Percentiles rank a stretch among this genome's conserved stretches.
These are phyloP conservation scores for Eospalax fontanierii DNA, from an alignment of 2,797 vertebrate species.

Conservation along the genomic window DNA sequence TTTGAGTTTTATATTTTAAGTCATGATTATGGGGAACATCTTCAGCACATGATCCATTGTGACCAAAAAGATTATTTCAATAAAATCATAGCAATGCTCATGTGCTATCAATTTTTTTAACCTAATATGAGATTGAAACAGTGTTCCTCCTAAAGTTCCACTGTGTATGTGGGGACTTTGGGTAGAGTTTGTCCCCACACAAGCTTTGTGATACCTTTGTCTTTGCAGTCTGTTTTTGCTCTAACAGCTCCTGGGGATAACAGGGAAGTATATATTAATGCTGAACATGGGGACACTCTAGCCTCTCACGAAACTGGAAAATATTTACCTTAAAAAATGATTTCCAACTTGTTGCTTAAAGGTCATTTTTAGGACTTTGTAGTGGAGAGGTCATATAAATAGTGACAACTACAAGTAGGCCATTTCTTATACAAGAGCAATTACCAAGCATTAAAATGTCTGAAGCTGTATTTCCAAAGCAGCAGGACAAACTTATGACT, in stretches of 20 bases:
- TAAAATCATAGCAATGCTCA: background rate
- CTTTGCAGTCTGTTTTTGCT: background rate
- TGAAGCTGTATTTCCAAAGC: background rate
- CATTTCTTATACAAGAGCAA: background rate
- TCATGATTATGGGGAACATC: background rate
- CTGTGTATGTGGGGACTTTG: rapidly evolving
- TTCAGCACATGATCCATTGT: background rate
- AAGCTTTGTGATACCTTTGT: background rate
- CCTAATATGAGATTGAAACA: background rate
- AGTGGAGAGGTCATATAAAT: slow-evolving; percentile 28
- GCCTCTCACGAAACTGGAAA: background rate
- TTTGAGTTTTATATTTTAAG: slow-evolving; percentile 78
- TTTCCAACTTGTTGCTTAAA: slow-evolving; percentile 21
- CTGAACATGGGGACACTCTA: background rate
- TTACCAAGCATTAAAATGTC: slow-evolving; percentile 19
- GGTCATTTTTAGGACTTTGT: background rate
- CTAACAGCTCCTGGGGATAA: background rate
- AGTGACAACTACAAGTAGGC: slow-evolving; percentile 1
- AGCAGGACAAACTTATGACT: background rate
- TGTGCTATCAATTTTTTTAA: background rate
- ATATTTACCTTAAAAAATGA: slow-evolving; percentile 44
- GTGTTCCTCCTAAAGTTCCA: background rate
- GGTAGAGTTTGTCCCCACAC: background rate
- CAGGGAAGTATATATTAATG: background rate
- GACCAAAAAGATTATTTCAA: background rate